Conservation (phyloP, 1,140 invertebrate species). For the Panagrolaimus sp. region DNA sequence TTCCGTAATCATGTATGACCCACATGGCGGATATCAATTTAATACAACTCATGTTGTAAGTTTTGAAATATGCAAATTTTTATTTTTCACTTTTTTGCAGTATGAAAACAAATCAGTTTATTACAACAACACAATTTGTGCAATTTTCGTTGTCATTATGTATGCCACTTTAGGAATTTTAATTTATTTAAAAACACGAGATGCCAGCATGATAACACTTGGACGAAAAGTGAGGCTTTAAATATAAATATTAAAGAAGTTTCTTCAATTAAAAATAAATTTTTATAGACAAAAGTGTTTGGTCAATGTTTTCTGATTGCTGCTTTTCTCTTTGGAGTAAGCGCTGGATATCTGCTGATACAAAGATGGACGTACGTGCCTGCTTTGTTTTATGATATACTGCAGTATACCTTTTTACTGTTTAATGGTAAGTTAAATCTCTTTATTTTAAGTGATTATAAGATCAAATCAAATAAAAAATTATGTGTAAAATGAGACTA, state of each 20-base stretch:
- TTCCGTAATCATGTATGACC: conserved; percentile 14
- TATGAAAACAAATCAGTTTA: neutral
- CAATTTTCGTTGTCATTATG: neutral
- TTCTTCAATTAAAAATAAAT: no score
- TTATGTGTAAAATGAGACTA: no score
- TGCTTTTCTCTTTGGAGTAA: neutral
- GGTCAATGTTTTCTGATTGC: neutral
- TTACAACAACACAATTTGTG: neutral
- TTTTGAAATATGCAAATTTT: neutral
- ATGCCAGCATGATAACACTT: neutral
- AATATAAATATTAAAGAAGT: neutral
- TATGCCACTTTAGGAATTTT: neutral
- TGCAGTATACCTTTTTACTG: no score
- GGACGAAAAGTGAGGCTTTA: neutral
- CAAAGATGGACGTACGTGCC: neutral
- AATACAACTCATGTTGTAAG: neutral
- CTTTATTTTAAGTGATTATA: no score
- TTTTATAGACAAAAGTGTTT: neutral
- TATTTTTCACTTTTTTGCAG: neutral
- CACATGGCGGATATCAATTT: conserved; percentile 15
- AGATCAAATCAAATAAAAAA: no score
- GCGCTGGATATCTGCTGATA: neutral
- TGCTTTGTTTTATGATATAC: neutral
- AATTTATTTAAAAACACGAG: neutral
- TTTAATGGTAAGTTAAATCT: no score